Evolutionary conservation across 1,140 invertebrate genomes (phyloP), one percentile per base, ranked within the genome.

Genomic region (Protaetia brevitarsis): DNA sequence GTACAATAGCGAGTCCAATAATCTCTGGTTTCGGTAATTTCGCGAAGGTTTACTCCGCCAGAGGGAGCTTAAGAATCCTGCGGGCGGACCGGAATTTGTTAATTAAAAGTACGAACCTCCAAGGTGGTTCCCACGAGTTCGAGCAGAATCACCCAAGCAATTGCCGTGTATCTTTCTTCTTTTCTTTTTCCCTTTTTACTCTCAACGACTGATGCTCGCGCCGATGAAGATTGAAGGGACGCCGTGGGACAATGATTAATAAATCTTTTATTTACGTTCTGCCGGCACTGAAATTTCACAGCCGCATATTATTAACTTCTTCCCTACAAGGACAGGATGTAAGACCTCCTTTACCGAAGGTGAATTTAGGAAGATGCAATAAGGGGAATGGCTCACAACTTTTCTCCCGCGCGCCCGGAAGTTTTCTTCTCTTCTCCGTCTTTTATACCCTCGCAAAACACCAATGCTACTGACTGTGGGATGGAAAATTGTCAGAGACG

Each of bases 191-290:
- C 16, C 26, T 23, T 8, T n/a, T n/a, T n/a, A n/a, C n/a, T n/a
- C n/a, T n/a, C n/a, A n/a, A 23, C 41, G 4, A 21, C 21, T 8
- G 19, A 23, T 23, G 11, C 41, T 51, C 11, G 19, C 21, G 26
- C 21, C 16, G 16, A 16, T 8, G 13, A 51, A 51, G 41, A 10
- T 2, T 19, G 41, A 8, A 51, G 13, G 37, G 13, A 41, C 13
- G 37, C 16, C 11, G 34, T 3, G 16, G 41, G 19, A 51, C 16
- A 51, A 51, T 23, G 41, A 51, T 51, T 51, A 51, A 51, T 51
- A 51, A 51, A 51, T 51, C 41, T 23, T 51, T 51, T 51, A 51
- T 51, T 51, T 51, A 51, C 41, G 41, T 10, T 19, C 16, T 19
- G 13, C 5, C 13, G n/a, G n/a, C n/a, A n/a, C n/a, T n/a, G n/a